These are phyloP conservation scores for Sarcoramphus papa DNA, from an alignment of 2,797 vertebrate genomes.

Conservation along the genomic window DNA sequence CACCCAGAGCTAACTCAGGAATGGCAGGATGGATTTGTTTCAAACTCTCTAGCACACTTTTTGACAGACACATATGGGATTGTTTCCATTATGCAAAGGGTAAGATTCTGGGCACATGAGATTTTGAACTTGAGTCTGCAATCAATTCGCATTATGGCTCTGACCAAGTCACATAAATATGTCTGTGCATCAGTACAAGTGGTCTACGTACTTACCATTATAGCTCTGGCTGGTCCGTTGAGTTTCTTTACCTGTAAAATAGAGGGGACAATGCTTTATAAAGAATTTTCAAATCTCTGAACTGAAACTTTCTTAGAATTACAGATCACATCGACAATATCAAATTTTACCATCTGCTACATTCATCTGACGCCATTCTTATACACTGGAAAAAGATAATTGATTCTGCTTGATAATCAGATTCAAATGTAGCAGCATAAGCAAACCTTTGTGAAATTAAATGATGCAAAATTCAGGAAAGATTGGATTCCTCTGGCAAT, in stretches of 20 bases:
- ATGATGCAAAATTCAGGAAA: neutral
- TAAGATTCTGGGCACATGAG: neutral
- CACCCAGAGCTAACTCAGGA: neutral
- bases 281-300: neutral
- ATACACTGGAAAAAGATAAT: neutral
- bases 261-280: neutral
- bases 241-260: neutral
- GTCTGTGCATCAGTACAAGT: neutral
- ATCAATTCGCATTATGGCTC: neutral
- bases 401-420: neutral
- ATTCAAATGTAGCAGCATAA: neutral
- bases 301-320: neutral
- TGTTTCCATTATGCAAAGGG: neutral
- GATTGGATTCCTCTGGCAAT: neutral
- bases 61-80: constrained; percentile 21
- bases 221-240: neutral
- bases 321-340: neutral
- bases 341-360: neutral
- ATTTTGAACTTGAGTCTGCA: neutral
- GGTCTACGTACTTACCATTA: accelerated
- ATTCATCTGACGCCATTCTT: neutral
- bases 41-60: neutral
- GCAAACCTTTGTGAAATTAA: neutral
- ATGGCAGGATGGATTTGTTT: constrained; percentile 21
- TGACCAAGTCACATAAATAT: neutral